Evolutionary conservation across 2,797 vertebrate genomes (phyloP).

Genomic region (Varecia variegata): DNA sequence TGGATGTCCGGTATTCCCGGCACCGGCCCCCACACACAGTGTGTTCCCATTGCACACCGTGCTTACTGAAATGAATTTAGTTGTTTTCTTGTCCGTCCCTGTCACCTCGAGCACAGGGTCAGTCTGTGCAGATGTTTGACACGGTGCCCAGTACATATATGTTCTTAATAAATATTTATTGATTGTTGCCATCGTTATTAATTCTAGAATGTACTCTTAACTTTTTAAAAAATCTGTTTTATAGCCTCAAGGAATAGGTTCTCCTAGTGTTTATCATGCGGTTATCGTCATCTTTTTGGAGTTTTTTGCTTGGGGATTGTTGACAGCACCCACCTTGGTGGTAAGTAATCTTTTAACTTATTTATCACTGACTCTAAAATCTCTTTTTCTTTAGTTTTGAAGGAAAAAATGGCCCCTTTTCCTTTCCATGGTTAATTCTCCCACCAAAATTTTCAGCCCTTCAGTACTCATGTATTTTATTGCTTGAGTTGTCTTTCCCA

Average conservation of each 20-base stretch:
- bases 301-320: constrained; percentile 97
- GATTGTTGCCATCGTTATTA: not conserved
- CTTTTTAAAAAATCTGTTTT: constrained; percentile 44
- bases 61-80: not conserved
- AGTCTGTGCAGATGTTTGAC: not conserved
- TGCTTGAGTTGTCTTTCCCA: not conserved
- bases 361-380: not conserved
- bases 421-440: not conserved
- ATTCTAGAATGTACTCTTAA: not conserved
- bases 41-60: not conserved
- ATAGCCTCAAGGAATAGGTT: constrained; percentile 90
- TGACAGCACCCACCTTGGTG: constrained; percentile 95
- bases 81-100: not conserved
- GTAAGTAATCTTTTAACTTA: constrained; percentile 85
- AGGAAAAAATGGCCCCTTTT: not conserved
- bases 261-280: constrained; percentile 93
- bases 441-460: not conserved
- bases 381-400: not conserved
- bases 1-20: not conserved
- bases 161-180: not conserved
- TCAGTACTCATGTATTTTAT: not conserved
- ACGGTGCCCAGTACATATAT: not conserved
- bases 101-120: not conserved
- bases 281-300: constrained; percentile 99
- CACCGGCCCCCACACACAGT: not conserved